phyloP scores from a whole-genome alignment of 2,113 vertebrate species.

The Ariopsis seemanni region DNA sequence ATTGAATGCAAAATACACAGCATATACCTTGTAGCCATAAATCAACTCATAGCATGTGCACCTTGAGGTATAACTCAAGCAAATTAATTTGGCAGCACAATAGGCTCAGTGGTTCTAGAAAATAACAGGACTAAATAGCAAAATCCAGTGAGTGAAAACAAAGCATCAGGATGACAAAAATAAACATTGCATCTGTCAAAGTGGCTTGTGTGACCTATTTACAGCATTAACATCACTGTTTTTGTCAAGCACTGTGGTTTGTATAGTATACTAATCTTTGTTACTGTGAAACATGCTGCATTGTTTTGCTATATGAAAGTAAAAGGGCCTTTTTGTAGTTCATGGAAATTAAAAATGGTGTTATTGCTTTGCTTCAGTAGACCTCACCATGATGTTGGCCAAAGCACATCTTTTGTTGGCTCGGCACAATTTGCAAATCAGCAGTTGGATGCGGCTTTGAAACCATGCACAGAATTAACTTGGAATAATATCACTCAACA shows the following conservation, averaged over 20 bases:
- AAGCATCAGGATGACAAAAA: conserved; percentile 3
- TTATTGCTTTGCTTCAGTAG: conserved; percentile 16
- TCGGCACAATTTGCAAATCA: conserved; percentile 38
- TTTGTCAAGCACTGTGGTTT: background rate
- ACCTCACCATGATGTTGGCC: conserved; percentile 8
- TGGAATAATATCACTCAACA: conserved; percentile 20
- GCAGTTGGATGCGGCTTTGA: conserved; percentile 35
- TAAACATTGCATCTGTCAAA: background rate
- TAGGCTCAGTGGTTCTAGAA: background rate
- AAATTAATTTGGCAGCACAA: background rate
- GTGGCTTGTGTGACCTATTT: background rate
- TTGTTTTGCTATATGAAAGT: background rate
- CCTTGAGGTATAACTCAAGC: background rate
- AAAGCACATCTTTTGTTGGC: conserved; percentile 38
- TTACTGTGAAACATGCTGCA: background rate
- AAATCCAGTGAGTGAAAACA: conserved; percentile 1
- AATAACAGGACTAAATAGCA: background rate
- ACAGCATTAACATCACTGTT: background rate
- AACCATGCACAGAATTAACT: conserved; percentile 35
- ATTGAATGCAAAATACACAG: conserved; percentile 33
- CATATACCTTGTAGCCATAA: conserved; percentile 7
- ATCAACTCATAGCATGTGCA: conserved; percentile 13
- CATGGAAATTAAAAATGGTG: background rate
- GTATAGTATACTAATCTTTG: background rate
- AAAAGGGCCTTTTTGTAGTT: background rate